Conservation (phyloP, 1,140 invertebrate species). For the Paramacrobiotus metropolitanus region DNA sequence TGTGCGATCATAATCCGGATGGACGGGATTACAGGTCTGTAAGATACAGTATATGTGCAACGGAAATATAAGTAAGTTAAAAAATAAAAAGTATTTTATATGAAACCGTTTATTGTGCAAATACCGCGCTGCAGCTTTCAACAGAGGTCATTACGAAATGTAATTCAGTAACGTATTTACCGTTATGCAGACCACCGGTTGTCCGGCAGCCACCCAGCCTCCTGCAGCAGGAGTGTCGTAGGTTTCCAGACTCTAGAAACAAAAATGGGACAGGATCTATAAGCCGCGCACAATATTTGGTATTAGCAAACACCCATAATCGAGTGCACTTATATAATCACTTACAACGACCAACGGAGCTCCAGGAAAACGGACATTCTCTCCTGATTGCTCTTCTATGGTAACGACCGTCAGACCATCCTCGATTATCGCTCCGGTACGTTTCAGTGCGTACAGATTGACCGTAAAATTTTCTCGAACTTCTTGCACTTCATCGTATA, state of each 20-base stretch:
- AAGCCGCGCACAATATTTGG: background rate
- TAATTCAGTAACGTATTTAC: no score
- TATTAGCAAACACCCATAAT: background rate
- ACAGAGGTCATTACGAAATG: no score
- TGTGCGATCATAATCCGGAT: constrained; percentile 22
- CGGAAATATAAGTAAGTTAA: no score
- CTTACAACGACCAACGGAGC: background rate
- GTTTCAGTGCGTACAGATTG: constrained; percentile 17
- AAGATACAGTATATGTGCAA: no score
- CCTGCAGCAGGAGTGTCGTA: background rate
- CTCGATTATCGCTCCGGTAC: constrained; percentile 19
- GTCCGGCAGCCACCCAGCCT: constrained; percentile 14
- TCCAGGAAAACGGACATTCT: background rate
- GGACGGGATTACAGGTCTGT: constrained; percentile 22
- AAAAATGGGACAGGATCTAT: no score
- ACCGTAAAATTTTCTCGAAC: constrained; percentile 22
- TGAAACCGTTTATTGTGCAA: no score
- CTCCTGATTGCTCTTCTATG: background rate
- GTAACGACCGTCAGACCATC: constrained; percentile 3
- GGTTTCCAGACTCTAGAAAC: background rate
- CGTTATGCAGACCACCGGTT: constrained; percentile 25
- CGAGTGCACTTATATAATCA: background rate
- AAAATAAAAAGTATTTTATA: no score
- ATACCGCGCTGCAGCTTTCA: no score
- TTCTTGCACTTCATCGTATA: constrained; percentile 20